A percentile compares a stretch with the other conserved stretches of the same genome.
phyloP scores from a whole-genome alignment of 2,888 invertebrate species.

The Oxycera nigricornis region DNA sequence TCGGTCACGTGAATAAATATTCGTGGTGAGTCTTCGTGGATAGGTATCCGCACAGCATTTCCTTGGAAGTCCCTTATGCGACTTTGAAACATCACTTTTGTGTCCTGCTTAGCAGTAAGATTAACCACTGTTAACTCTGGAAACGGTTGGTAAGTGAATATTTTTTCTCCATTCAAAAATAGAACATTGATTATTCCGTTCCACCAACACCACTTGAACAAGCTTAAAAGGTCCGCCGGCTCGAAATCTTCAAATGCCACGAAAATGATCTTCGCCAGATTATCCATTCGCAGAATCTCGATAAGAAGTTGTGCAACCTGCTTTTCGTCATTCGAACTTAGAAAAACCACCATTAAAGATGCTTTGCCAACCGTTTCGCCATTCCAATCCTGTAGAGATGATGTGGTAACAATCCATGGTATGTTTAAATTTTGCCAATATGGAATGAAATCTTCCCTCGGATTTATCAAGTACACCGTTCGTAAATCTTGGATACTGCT shows the following conservation, averaged over 20 bases:
- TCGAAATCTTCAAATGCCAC: not conserved
- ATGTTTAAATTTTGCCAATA: not conserved
- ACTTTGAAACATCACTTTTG: not conserved
- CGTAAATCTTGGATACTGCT: too few relatives aligned
- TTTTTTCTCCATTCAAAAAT: not conserved
- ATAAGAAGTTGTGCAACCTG: not conserved
- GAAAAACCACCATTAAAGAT: not conserved
- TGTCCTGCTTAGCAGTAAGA: too few relatives aligned
- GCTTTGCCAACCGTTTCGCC: not conserved
- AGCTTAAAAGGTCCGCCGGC: not conserved
- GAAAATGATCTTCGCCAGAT: not conserved
- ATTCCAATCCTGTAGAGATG: not conserved
- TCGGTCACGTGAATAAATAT: not conserved
- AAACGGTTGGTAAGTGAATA: not conserved
- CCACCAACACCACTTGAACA: conserved; percentile 12
- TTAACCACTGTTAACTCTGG: not conserved
- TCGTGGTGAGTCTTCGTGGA: not conserved
- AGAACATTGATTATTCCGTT: conserved; percentile 9
- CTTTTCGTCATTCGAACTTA: not conserved
- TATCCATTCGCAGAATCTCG: not conserved
- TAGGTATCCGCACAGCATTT: not conserved
- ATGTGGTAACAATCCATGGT: not conserved
- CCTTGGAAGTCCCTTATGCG: not conserved
- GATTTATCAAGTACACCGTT: not conserved
- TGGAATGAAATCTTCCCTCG: not conserved